Percentiles rank a stretch among this genome's conserved stretches.
Conservation (phyloP, 2,888 invertebrate species). For the Nowickia ferox region DNA sequence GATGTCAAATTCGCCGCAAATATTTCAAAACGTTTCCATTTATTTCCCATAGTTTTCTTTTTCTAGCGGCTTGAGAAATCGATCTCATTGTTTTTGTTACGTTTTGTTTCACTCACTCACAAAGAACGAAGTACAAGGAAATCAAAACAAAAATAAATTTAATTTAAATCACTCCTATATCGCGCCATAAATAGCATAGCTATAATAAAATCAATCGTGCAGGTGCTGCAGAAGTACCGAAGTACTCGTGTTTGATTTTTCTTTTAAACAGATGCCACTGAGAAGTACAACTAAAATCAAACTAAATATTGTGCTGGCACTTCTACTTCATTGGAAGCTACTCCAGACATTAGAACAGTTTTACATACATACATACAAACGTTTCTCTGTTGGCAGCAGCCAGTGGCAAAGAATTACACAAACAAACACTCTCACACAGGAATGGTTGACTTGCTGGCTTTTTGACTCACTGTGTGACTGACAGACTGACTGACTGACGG, state of each 20-base stretch:
- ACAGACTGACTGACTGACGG: slow-evolving; percentile 21
- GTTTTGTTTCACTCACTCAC: too few relatives aligned
- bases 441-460: background rate
- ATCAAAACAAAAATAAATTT: too few relatives aligned
- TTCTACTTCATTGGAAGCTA: slow-evolving; percentile 4
- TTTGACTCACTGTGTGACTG: background rate
- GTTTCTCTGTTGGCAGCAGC: background rate
- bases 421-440: background rate
- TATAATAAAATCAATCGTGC: background rate
- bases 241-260: slow-evolving; percentile 13
- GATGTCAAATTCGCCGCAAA: too few relatives aligned
- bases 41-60: too few relatives aligned
- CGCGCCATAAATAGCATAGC: too few relatives aligned
- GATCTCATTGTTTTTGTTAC: too few relatives aligned
- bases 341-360: slow-evolving; percentile 32
- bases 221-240: background rate
- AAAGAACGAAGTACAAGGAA: too few relatives aligned
- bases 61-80: too few relatives aligned
- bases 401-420: background rate
- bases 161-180: too few relatives aligned
- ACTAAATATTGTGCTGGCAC: slow-evolving; percentile 24
- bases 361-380: background rate
- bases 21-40: too few relatives aligned
- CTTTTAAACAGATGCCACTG: slow-evolving; percentile 1
- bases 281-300: background rate